Evolutionary conservation across 2,888 invertebrate genomes (phyloP).

Genomic region (Tortrix viridana): DNA sequence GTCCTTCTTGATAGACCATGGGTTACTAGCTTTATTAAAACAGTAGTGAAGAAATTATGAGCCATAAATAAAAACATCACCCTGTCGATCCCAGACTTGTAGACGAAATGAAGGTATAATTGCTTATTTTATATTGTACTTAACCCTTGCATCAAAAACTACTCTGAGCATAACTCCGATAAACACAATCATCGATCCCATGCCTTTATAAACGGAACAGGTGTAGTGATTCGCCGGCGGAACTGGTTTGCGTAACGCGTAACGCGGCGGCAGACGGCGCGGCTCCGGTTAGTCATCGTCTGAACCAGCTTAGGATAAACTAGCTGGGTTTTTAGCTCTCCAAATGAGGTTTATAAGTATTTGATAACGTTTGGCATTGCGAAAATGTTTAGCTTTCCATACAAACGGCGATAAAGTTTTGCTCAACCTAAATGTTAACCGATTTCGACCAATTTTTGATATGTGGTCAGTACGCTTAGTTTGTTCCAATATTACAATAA

Average conservation of each 20-base stretch:
- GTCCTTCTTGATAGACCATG: no score
- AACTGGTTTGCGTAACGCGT: slow-evolving; percentile 60
- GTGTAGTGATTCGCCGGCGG: slow-evolving; percentile 39
- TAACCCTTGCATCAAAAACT: not conserved
- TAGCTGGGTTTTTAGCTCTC: slow-evolving; percentile 4
- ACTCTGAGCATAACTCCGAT: not conserved
- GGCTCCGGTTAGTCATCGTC: slow-evolving; percentile 61
- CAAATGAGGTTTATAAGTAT: not conserved
- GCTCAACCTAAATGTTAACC: no score
- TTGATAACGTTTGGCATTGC: not conserved
- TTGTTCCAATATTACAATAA: no score
- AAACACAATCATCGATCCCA: slow-evolving; percentile 14
- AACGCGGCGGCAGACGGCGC: slow-evolving; percentile 66
- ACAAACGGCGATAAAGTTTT: no score
- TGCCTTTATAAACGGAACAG: slow-evolving; percentile 15
- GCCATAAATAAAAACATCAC: no score
- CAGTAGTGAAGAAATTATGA: no score
- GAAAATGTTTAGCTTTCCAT: not conserved
- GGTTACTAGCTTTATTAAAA: no score
- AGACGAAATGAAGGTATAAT: no score
- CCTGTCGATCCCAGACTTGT: no score
- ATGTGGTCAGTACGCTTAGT: no score
- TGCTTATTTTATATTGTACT: no score
- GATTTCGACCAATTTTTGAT: no score
- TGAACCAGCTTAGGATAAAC: slow-evolving; percentile 24